These are phyloP conservation scores for Arremon aurantiirostris DNA, from an alignment of 2,797 vertebrate genomes.

Conservation along the genomic window DNA sequence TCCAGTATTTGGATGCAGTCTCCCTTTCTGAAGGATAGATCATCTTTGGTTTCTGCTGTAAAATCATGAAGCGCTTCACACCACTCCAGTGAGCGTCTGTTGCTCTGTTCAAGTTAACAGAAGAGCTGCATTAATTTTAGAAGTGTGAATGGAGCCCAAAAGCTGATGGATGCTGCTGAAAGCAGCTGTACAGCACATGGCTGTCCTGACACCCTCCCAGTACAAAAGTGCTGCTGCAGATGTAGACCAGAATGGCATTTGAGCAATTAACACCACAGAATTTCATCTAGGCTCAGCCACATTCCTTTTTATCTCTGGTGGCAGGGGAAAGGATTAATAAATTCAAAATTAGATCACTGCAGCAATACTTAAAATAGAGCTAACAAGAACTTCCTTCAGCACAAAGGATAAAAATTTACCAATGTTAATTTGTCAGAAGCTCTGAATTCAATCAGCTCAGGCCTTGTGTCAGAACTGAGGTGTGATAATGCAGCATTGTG, in stretches of 20 bases:
- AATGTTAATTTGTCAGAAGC: background rate
- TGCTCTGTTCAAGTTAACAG: constrained; percentile 53
- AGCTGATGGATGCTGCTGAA: background rate
- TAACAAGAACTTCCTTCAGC: background rate
- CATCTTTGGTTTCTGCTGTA: constrained; percentile 79
- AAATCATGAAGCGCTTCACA: constrained; percentile 89
- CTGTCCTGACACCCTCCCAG: background rate
- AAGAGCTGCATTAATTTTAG: constrained; percentile 38
- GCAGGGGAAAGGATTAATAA: background rate
- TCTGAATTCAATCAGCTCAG: background rate
- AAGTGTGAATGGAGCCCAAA: background rate
- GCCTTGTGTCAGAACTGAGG: background rate
- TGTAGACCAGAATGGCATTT: constrained; percentile 3
- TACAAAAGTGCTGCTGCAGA: background rate
- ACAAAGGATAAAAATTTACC: background rate
- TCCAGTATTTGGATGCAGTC: constrained; percentile 85
- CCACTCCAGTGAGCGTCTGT: constrained; percentile 74
- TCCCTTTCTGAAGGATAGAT: constrained; percentile 86
- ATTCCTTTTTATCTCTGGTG: background rate
- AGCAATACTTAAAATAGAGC: constrained; percentile 1
- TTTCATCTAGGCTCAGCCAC: background rate
- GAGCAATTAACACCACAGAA: background rate
- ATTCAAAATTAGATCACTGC: constrained; percentile 5
- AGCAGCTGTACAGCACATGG: background rate
- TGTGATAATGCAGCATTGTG: background rate